phyloP scores from a whole-genome alignment of 1,140 invertebrate species.

The Sitophilus oryzae region DNA sequence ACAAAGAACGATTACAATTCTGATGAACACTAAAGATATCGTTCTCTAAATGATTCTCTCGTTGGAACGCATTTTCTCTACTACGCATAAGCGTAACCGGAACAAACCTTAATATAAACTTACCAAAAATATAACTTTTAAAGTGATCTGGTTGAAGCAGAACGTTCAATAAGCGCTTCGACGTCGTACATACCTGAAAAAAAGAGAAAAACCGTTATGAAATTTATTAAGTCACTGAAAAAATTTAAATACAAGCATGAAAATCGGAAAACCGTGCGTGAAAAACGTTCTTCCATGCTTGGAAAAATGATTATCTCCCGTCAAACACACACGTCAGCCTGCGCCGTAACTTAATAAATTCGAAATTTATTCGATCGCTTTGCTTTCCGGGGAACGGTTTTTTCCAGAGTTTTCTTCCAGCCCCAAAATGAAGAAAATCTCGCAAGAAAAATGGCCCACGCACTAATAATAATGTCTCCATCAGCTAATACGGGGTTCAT shows the following conservation, averaged over 20 bases:
- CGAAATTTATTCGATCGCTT: neutral
- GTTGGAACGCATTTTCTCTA: too few relatives aligned
- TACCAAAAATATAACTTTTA: too few relatives aligned
- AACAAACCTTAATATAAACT: too few relatives aligned
- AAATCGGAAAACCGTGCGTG: neutral
- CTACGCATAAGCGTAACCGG: too few relatives aligned
- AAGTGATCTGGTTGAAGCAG: too few relatives aligned
- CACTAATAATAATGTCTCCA: constrained; percentile 21
- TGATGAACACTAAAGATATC: too few relatives aligned
- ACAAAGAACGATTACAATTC: too few relatives aligned
- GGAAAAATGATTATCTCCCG: neutral
- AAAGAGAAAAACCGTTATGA: neutral
- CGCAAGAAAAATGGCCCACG: constrained; percentile 9
- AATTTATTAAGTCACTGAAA: neutral
- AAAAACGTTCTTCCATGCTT: neutral
- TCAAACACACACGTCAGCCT: neutral
- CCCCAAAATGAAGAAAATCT: too few relatives aligned
- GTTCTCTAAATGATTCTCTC: too few relatives aligned
- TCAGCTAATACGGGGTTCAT: constrained; percentile 22
- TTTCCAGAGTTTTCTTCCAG: too few relatives aligned
- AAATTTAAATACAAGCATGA: neutral
- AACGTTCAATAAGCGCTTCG: too few relatives aligned
- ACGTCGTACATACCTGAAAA: too few relatives aligned
- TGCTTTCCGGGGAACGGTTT: neutral
- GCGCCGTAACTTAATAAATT: neutral